Evolutionary conservation across 2,797 vertebrate species (phyloP).

Genomic region (Lemur catta): DNA sequence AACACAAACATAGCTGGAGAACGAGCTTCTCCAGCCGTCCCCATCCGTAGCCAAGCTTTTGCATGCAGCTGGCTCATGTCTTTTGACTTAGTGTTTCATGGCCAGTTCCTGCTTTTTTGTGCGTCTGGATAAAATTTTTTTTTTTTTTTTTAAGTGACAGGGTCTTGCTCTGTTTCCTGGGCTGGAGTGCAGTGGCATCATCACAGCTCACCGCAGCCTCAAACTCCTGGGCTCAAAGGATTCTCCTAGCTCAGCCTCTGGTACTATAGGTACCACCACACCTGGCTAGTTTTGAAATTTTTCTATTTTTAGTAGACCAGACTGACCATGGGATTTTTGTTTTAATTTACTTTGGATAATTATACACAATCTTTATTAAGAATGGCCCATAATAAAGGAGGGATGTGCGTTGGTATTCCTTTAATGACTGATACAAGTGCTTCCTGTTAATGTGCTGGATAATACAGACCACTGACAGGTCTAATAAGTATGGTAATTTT

Average conservation of each 20-base stretch:
- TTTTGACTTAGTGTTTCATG: too few species aligned
- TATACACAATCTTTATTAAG: neutral
- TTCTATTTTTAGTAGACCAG: neutral
- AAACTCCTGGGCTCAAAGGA: too few species aligned
- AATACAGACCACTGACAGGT: neutral
- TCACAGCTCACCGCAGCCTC: too few species aligned
- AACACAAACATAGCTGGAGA: neutral
- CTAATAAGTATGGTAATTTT: neutral
- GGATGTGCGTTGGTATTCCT: neutral
- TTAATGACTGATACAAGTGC: neutral
- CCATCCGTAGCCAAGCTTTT: neutral
- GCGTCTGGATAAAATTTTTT: too few species aligned
- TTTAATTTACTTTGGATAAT: neutral
- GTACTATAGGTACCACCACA: too few species aligned
- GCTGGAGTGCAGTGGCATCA: too few species aligned
- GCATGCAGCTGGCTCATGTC: too few species aligned
- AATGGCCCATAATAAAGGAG: neutral
- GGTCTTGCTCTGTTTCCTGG: too few species aligned
- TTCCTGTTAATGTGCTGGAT: neutral
- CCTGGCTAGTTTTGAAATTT: too few species aligned
- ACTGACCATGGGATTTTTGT: neutral
- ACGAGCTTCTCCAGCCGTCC: neutral
- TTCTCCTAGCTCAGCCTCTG: too few species aligned
- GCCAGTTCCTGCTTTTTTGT: too few species aligned
- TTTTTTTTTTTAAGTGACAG: too few species aligned